Evolutionary conservation across 2,113 vertebrate species (phyloP).

Genomic region (Paraplagusia blochii): DNA sequence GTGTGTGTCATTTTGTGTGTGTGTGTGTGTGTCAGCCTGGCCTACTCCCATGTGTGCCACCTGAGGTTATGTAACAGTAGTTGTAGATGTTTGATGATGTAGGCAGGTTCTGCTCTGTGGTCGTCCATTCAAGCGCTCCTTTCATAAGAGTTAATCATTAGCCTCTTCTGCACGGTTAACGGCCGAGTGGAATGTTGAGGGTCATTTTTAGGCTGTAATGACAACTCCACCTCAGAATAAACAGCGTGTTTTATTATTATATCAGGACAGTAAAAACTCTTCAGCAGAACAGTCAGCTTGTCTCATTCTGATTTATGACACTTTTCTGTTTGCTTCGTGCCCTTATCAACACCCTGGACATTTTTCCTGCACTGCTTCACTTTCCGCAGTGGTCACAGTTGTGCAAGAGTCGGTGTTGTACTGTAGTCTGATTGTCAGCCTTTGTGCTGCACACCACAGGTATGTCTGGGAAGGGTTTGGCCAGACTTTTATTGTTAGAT

Average conservation of each 20-base stretch:
- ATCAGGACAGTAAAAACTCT: slow-evolving; percentile 6
- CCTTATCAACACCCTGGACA: slow-evolving; percentile 19
- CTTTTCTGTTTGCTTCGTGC: slow-evolving; percentile 8
- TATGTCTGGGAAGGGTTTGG: slow-evolving; percentile 45
- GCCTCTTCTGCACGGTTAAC: slow-evolving; percentile 20
- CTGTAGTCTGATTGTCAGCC: slow-evolving; percentile 34
- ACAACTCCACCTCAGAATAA: slow-evolving; percentile 19
- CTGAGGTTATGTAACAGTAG: slow-evolving; percentile 43
- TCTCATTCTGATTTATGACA: background rate
- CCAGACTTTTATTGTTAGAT: slow-evolving; percentile 17
- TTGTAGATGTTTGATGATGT: slow-evolving; percentile 27
- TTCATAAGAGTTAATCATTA: slow-evolving; percentile 59
- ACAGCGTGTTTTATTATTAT: slow-evolving; percentile 19
- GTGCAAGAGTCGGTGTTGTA: slow-evolving; percentile 40
- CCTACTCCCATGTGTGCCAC: slow-evolving; percentile 22
- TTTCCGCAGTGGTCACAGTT: slow-evolving; percentile 29
- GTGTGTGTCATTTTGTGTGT: slow-evolving; percentile 27
- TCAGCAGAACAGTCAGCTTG: background rate
- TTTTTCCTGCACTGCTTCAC: slow-evolving; percentile 39
- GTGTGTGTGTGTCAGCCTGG: slow-evolving; percentile 23
- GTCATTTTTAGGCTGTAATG: slow-evolving; percentile 30
- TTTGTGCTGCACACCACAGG: slow-evolving; percentile 48
- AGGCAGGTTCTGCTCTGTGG: slow-evolving; percentile 14
- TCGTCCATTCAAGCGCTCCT: slow-evolving; percentile 39
- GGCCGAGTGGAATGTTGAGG: slow-evolving; percentile 35